Evolutionary conservation across 2,888 invertebrate species (phyloP).

Genomic region (Drosophila monieri): DNA sequence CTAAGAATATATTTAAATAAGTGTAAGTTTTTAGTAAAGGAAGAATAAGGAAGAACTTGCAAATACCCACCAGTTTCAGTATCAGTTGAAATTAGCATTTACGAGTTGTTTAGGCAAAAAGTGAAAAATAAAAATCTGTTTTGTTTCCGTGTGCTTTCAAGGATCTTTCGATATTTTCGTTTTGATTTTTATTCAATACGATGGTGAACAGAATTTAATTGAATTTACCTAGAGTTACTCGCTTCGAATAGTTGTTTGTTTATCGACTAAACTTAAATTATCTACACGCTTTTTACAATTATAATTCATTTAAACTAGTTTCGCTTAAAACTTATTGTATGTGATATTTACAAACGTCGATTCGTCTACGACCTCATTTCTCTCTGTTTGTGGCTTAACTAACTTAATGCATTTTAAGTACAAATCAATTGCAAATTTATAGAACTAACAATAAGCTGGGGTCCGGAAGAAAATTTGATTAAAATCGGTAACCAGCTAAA

Average conservation of each 20-base stretch:
- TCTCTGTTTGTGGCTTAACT: conserved; percentile 48
- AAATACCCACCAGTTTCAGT: conserved; percentile 43
- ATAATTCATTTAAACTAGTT: conserved; percentile 68
- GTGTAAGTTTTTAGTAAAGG: conserved; percentile 10
- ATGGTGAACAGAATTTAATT: conserved; percentile 46
- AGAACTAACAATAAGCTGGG: conserved; percentile 47
- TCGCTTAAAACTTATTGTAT: conserved; percentile 76
- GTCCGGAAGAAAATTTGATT: conserved; percentile 48
- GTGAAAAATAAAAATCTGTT: conserved; percentile 36
- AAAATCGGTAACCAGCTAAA: conserved; percentile 37
- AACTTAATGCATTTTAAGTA: conserved; percentile 74
- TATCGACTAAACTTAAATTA: conserved; percentile 73
- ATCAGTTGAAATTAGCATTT: conserved; percentile 24
- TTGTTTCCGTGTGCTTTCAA: conserved; percentile 42
- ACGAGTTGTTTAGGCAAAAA: conserved; percentile 17
- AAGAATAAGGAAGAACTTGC: conserved; percentile 31
- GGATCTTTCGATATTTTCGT: conserved; percentile 33
- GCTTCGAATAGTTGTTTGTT: conserved; percentile 46
- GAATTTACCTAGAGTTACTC: conserved; percentile 44
- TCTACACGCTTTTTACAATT: conserved; percentile 73
- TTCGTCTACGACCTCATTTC: conserved; percentile 41
- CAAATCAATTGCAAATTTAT: conserved; percentile 67
- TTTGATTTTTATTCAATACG: conserved; percentile 44
- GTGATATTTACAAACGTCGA: conserved; percentile 69
- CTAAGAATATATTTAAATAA: conserved; percentile 10